A percentile compares a stretch with the other conserved stretches of the same genome.
phyloP scores from a whole-genome alignment of 2,113 vertebrate species.

The Leptobrachium leishanense region DNA sequence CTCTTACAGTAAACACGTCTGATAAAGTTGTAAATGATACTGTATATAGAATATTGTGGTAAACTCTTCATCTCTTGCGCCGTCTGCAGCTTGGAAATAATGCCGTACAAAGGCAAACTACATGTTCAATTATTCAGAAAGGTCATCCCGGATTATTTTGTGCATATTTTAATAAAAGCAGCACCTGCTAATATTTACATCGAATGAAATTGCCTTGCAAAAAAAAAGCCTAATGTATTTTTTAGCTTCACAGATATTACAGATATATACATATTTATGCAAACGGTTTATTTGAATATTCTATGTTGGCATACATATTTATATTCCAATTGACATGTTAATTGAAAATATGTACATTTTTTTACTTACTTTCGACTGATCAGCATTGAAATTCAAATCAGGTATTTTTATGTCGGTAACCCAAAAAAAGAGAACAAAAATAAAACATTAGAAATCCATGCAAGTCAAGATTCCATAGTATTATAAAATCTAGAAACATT shows the following conservation, averaged over 20 bases:
- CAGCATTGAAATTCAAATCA: not conserved
- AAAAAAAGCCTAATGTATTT: conserved; percentile 30
- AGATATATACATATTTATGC: conserved; percentile 35
- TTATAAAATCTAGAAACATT: too few relatives aligned
- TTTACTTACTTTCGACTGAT: not conserved
- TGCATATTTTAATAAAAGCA: conserved; percentile 46
- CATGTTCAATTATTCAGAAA: conserved; percentile 70
- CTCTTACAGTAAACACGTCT: conserved; percentile 57
- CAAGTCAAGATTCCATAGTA: too few relatives aligned
- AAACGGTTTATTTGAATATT: conserved; percentile 19
- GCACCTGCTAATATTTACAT: conserved; percentile 47
- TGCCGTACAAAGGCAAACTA: conserved; percentile 61
- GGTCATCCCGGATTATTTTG: conserved; percentile 59
- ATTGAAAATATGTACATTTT: conserved; percentile 40
- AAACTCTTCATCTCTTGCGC: conserved; percentile 39
- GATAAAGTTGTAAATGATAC: conserved; percentile 53
- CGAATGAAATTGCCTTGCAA: conserved; percentile 19
- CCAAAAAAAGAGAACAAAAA: too few relatives aligned
- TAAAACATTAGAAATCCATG: too few relatives aligned
- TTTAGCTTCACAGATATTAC: conserved; percentile 9
- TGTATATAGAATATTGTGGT: conserved; percentile 46
- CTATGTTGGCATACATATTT: conserved; percentile 15
- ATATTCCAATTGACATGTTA: conserved; percentile 33
- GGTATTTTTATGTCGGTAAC: not conserved
- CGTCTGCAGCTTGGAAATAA: conserved; percentile 48